Evolutionary conservation across 2,113 vertebrate species (phyloP), one percentile per base, ranked within the genome.

Genomic region (Bufo bufo): DNA sequence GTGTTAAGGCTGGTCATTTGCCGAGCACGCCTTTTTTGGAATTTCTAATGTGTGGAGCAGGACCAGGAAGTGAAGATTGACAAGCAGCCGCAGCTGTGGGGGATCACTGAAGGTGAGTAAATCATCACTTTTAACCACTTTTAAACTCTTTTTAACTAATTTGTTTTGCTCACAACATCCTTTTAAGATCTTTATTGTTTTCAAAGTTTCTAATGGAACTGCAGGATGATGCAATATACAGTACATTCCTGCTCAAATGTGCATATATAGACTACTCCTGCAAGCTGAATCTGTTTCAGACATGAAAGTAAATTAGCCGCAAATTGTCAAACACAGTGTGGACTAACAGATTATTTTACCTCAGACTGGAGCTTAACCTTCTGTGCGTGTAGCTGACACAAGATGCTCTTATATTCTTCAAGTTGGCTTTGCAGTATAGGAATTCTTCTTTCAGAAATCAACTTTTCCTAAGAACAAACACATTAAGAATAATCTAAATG

Each of bases 301-400:
- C 20, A 8, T 23, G 8, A 1, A 43, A 43, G 69, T 71, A 5
- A 6, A 71, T 71, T 45, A 43, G 4, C 0, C 69, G 14, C 6
- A 14, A 45, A 14, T 5, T 7, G 4, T 2, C 7, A 43, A 14
- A 14, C 23, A 12, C 23, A 43, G 11, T 43, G 33, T 1, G 12
- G 1, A 71, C 6, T 49, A 19, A 7, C 6, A 10, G 45, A 75
- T 12, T 4, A 11, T 45, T 50, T 0, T 92, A 99, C 98, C 97
- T 99, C 97, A 45, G 94, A 93, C 86, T 97, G 96, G 45, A 99
- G 94, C 61, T 96, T 95, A 0, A 94, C 94, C 88, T 96, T 98
- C 91, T 99, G 97, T 0, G 91, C 91, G 90, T 98, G 96, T 12
- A 98, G 94, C 92, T 97, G 95, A 79, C 95, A 97, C 91, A 99